Base-by-base conservation (phyloP, 2,797 vertebrate genomes). In the Brachyrhaphis roseni region DNA sequence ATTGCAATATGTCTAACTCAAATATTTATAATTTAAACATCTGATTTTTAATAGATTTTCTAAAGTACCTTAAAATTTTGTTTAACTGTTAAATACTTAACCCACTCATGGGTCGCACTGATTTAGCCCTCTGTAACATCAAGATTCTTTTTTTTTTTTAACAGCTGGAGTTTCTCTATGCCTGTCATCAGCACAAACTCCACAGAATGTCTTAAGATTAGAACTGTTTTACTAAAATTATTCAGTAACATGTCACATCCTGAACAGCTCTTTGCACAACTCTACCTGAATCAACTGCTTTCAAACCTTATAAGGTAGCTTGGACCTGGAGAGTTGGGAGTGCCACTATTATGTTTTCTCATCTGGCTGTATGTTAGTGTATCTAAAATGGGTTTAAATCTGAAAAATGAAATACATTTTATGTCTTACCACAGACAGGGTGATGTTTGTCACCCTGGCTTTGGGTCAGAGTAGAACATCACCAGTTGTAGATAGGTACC, bases 31-130 rank as follows among this genome's bases (percentile, higher is more conserved):
- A 20, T 73, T 47, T 10, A 49, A 51, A 49, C 7, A 49, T 26
- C 20, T 6, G 41, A 49, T 47, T 73, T 49, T 12, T 34, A 36
- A 36, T 31, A 1, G 10, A 0, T 53, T 74, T 74, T 68, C 49
- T 51, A 68, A 82, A 73, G 45, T 80, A 85, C 81, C 78, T 82
- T 57, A 78, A 91, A 79, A 86, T 83, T 83, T 78, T 87, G 79
- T 74, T 3, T 73, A 1, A 64, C 77, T 70, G 36, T 5, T n/a
- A 43, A 70, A 70, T 70, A n/a, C 64, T 57, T 28, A 64, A 74
- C 51, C 71, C 77, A 55, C 31, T 80, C 16, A 75, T 87, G 80
- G 87, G 41, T 90, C 84, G 72, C 81, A 79, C 79, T 86, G 83
- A 88, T 86, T 84, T 81, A 72, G 74, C 81, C 82, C 28, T n/a